Percentiles rank a stretch among this genome's conserved stretches.
These are phyloP conservation scores for Lepilemur ruficaudatus DNA, from an alignment of 2,797 vertebrate species.

Conservation along the genomic window DNA sequence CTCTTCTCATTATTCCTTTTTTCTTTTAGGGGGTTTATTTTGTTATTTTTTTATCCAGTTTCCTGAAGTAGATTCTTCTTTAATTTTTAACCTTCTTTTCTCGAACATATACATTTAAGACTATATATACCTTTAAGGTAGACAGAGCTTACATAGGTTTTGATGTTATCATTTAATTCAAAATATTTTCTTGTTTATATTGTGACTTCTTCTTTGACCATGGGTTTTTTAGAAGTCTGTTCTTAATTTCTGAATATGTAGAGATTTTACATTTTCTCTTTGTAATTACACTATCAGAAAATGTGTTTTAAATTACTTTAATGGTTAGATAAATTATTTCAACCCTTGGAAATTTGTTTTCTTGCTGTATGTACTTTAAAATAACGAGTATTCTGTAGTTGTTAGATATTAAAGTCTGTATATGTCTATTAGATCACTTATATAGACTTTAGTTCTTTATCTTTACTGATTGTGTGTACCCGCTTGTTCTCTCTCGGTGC, in stretches of 20 bases:
- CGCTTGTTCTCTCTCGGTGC: neutral
- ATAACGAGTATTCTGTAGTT: neutral
- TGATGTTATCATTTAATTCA: constrained; percentile 8
- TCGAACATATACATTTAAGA: neutral
- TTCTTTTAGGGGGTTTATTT: neutral
- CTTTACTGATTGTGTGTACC: neutral
- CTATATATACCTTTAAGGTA: constrained; percentile 28
- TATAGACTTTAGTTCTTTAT: neutral
- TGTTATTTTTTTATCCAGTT: neutral
- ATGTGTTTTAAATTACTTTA: constrained; percentile 26
- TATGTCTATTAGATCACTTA: neutral
- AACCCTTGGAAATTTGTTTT: neutral
- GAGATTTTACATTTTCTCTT: neutral
- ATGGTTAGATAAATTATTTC: neutral
- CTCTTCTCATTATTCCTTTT: neutral
- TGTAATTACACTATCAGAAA: constrained; percentile 1
- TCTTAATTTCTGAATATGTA: constrained; percentile 23
- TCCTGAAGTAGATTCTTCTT: neutral
- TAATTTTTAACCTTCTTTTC: constrained; percentile 34
- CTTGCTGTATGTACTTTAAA: neutral
- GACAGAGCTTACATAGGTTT: neutral
- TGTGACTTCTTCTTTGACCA: neutral
- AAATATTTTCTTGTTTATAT: constrained; percentile 27
- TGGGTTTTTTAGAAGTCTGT: neutral
- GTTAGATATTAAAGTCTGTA: neutral